Percentiles rank a stretch among this genome's conserved stretches.
Evolutionary conservation across 2,113 vertebrate species (phyloP).

Genomic region (Axis porcinus): DNA sequence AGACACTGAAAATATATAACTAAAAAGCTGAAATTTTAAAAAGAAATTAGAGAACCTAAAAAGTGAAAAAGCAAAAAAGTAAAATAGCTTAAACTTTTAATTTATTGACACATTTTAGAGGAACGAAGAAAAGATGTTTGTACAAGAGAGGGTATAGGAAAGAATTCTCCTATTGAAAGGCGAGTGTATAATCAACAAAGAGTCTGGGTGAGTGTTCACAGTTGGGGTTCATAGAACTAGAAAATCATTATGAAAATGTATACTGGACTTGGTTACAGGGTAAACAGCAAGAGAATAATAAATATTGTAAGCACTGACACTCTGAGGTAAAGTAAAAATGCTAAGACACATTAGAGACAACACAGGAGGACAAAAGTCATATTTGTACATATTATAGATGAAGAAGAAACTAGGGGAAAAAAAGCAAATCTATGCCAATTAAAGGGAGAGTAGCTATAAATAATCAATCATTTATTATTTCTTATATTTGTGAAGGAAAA

Average conservation of each 20-base stretch:
- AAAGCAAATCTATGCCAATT: not conserved
- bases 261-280: not conserved
- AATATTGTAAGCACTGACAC: not conserved
- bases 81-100: not conserved
- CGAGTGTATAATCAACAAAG: not conserved
- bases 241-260: not conserved
- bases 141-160: not conserved
- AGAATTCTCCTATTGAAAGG: not conserved
- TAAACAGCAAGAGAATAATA: not conserved
- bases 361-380: not conserved
- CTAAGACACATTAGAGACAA: not conserved
- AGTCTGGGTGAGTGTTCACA: not conserved
- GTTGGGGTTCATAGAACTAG: not conserved
- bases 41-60: not conserved
- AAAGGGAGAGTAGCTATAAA: not conserved
- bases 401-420: not conserved
- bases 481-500: constrained; percentile 9
- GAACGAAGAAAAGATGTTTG: not conserved
- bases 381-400: not conserved
- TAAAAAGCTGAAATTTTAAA: not conserved
- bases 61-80: not conserved
- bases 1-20: not conserved
- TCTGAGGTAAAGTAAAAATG: not conserved
- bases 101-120: not conserved
- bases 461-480: not conserved